Conservation (phyloP, 2,888 invertebrate species). For the Idaea biselata region DNA sequence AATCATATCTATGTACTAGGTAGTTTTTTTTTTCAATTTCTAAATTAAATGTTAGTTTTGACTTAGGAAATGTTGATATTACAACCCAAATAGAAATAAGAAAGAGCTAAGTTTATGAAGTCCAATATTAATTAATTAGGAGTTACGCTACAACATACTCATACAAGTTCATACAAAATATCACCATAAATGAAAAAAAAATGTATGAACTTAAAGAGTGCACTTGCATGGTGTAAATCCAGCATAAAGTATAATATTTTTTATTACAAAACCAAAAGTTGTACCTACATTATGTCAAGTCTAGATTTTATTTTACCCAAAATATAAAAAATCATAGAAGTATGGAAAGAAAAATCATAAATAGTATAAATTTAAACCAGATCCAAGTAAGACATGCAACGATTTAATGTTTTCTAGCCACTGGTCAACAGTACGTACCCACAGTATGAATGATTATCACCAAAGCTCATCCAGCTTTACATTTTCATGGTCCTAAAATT, state of each 20-base stretch:
- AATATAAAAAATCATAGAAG: not conserved
- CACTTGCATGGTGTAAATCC: not conserved
- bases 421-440: constrained; percentile 75
- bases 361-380: constrained; percentile 9
- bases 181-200: not conserved
- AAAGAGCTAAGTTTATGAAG: not conserved
- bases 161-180: not conserved
- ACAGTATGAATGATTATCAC: constrained; percentile 69
- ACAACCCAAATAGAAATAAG: not conserved
- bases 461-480: constrained; percentile 68
- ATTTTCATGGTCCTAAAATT: constrained; percentile 69
- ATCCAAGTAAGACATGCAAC: constrained; percentile 55
- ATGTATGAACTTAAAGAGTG: not conserved
- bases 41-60: not conserved
- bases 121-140: not conserved
- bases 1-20: not conserved
- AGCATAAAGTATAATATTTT: not conserved
- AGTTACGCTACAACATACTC: not conserved
- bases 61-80: not conserved
- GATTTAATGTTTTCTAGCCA: constrained; percentile 59
- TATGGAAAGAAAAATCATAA: not conserved
- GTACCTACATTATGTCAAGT: not conserved
- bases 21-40: not conserved
- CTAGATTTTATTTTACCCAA: not conserved
- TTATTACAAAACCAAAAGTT: not conserved